Conservation (phyloP, 2,113 vertebrate species). For the Austrofundulus limnaeus region DNA sequence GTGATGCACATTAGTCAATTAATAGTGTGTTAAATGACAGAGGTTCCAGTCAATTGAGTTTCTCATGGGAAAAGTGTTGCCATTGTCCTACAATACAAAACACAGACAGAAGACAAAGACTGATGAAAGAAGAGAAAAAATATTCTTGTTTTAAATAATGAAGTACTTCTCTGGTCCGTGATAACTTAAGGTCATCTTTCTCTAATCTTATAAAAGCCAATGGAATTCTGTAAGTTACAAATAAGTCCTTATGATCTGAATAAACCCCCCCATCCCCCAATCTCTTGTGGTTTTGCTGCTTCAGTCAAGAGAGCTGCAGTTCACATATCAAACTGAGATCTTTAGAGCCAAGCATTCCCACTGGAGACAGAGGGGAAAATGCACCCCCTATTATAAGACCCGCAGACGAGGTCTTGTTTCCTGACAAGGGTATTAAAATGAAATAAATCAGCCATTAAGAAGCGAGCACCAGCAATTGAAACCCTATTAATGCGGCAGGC, state of each 20-base stretch:
- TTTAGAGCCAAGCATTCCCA: slow-evolving; percentile 74
- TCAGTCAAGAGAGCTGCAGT: slow-evolving; percentile 51
- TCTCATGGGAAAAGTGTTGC: slow-evolving; percentile 65
- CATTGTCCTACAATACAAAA: slow-evolving; percentile 61
- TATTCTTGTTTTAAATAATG: slow-evolving; percentile 23
- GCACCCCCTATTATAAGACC: slow-evolving; percentile 68
- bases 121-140: slow-evolving; percentile 1
- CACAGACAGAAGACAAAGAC: slow-evolving; percentile 43
- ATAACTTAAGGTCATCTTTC: not conserved
- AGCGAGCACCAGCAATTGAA: slow-evolving; percentile 76
- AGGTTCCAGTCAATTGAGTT: slow-evolving; percentile 95
- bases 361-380: slow-evolving; percentile 62
- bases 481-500: slow-evolving; percentile 77
- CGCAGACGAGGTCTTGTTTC: slow-evolving; percentile 70
- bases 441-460: slow-evolving; percentile 85
- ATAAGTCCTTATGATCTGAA: slow-evolving; percentile 24
- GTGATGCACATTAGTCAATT: slow-evolving; percentile 97
- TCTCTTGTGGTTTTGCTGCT: slow-evolving; percentile 17
- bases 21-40: slow-evolving; percentile 97
- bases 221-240: slow-evolving; percentile 7
- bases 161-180: slow-evolving; percentile 11
- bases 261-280: slow-evolving; percentile 45
- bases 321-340: slow-evolving; percentile 71
- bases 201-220: slow-evolving; percentile 13
- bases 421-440: slow-evolving; percentile 84